Conservation (phyloP, 2,113 vertebrate genomes). For the Ictalurus furcatus region DNA sequence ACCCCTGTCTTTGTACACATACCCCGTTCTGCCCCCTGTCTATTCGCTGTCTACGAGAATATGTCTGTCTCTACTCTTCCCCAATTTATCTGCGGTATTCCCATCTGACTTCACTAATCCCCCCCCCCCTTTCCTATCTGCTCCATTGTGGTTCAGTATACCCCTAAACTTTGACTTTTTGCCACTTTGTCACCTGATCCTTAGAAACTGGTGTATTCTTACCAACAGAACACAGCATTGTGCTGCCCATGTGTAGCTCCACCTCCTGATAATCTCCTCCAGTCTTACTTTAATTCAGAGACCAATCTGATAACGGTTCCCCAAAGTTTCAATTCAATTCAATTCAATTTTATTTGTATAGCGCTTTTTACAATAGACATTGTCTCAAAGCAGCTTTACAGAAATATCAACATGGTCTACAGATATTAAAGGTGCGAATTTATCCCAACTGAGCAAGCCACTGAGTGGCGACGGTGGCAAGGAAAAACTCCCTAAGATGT, state of each 20-base stretch:
- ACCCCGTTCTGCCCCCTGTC: not conserved
- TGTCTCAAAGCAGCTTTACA: no score
- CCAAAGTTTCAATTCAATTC: no score
- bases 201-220: not conserved
- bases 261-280: not conserved
- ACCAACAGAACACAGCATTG: not conserved
- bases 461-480: no score
- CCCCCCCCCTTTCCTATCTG: no score
- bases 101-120: no score
- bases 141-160: not conserved
- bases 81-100: not conserved
- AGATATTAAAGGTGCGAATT: no score
- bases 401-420: no score
- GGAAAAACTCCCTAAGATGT: no score
- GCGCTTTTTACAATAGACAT: no score
- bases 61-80: not conserved
- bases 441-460: no score
- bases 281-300: not conserved
- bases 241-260: not conserved
- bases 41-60: not conserved
- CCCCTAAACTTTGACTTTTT: not conserved
- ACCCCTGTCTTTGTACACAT: not conserved
- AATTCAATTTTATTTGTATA: no score
- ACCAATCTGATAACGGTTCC: not conserved
- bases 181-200: not conserved